Evolutionary conservation across 2,113 vertebrate species (phyloP), one percentile per base, ranked within the genome.

Genomic region (Ptychochromis oligacanthus): DNA sequence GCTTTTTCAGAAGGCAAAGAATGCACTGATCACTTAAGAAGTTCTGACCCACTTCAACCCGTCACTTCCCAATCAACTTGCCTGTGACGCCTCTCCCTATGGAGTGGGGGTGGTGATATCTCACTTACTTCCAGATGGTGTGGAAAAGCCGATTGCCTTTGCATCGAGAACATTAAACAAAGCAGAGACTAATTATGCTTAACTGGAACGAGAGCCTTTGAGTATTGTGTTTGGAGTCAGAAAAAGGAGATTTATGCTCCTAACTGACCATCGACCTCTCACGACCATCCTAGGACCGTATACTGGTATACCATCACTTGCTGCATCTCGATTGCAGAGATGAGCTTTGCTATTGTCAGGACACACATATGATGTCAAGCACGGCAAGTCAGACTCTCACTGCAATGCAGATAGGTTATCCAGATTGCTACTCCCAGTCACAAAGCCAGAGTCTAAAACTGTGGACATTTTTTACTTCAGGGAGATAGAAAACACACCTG

Each of bases 401-500:
- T 26, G 36, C 5, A 74, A 86, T 1, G 31, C 55, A 3, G 61
- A 77, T 76, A 49, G 59, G 1, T n/a, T 77, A 10, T 85, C 60
- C 11, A 81, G 61, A 6, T 9, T 84, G 1, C 56, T 61, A 5
- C 58, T 75, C 2, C 57, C 57, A 22, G n/a, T 79, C 24, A 75
- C 0, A 1, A 67, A 57, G 17, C 62, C 52, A n/a, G n/a, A n/a
- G n/a, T n/a, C n/a, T n/a, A n/a, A n/a, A n/a, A 24, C 14, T 9
- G n/a, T 22, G 3, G 79, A 84, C 1, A 79, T 87, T 1, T 18
- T 76, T 38, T 81, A 77, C 60, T 77, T 85, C 38, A 56, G 14
- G 1, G 18, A 84, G 13, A 46, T 75, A 3, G 8, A 2, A 4
- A 43, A 18, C 20, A 28, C 38, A 28, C 82, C 82, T 55, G 58